Evolutionary conservation across 2,113 vertebrate species (phyloP).

Genomic region (Choloepus hoffmanni): DNA sequence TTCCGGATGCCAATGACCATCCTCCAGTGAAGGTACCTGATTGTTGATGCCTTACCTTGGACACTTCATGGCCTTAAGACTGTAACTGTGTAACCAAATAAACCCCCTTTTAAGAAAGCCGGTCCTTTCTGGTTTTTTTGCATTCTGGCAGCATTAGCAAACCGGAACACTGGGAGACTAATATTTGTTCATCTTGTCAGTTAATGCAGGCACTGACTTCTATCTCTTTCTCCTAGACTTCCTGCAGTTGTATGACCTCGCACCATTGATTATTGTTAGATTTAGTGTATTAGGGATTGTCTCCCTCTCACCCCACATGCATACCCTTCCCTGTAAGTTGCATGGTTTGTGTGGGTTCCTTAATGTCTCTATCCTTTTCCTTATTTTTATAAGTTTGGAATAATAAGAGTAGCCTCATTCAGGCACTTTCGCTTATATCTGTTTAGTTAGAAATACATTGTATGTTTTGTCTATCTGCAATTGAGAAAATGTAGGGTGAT

Average conservation of each 20-base stretch:
- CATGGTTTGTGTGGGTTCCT: neutral
- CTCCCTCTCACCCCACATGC: neutral
- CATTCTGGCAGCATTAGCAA: no score
- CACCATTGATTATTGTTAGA: neutral
- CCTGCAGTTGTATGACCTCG: neutral
- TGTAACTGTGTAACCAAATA: no score
- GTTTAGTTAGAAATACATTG: neutral
- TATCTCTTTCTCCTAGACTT: neutral
- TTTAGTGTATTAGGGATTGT: neutral
- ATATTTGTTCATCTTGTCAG: no score
- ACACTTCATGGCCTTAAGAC: no score
- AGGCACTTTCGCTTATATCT: neutral
- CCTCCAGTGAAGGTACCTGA: no score
- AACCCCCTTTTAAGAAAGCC: no score
- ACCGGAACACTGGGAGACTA: neutral
- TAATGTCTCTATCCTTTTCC: neutral
- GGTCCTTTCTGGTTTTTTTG: no score
- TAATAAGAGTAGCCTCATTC: neutral
- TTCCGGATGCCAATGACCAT: no score
- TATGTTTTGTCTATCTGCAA: neutral
- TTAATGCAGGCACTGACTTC: neutral
- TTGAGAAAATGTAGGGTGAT: neutral
- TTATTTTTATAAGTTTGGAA: neutral
- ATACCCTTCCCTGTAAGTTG: neutral
- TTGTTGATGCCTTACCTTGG: no score